Evolutionary conservation across 2,888 invertebrate species (phyloP), one percentile per base, ranked within the genome.

Genomic region (Halictus quadricinctus): DNA sequence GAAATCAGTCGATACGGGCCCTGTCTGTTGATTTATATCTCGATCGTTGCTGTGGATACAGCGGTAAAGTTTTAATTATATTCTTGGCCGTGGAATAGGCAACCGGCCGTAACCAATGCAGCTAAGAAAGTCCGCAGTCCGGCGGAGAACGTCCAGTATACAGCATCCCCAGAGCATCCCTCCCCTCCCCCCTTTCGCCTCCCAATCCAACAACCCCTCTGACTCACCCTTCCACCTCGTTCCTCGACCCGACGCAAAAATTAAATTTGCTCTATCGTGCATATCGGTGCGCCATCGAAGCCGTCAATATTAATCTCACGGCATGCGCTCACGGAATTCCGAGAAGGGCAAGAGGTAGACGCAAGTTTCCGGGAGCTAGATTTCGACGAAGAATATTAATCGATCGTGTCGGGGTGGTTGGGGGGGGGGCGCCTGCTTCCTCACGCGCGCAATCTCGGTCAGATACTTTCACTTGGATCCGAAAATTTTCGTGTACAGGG

Each of bases 301-400:
- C 86, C 89, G 91, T 91, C 91, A 91, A 91, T 91, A 91, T 91
- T 91, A 91, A 91, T 91, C 88, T 89, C 78, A 83, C 84, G 83
- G 84, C 81, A 87, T 87, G 88, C 88, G 88, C 83, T 74, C 87
- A 81, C 76, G 74, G 89, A 90, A 91, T 91, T 81, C 85, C 85
- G 80, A 89, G 81, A 84, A 82, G 81, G 78, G 72, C 76, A 81
- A 74, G 83, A 75, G 77, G 75, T 76, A 79, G 70, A 81, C 75
- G 69, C 76, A 82, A 80, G 80, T 83, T 89, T 82, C 83, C 29
- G 48, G 15, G 18, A 66, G 75, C 81, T 76, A 76, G 76, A 87
- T 85, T 85, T 81, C 73, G 69, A 36, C 75, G 87, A 87, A 82
- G 88, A 89, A 89, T 88, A 88, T 90, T 88, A 87, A 88, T 88